These are phyloP conservation scores for Heterotis niloticus DNA, from an alignment of 2,113 vertebrate genomes.

Conservation along the genomic window DNA sequence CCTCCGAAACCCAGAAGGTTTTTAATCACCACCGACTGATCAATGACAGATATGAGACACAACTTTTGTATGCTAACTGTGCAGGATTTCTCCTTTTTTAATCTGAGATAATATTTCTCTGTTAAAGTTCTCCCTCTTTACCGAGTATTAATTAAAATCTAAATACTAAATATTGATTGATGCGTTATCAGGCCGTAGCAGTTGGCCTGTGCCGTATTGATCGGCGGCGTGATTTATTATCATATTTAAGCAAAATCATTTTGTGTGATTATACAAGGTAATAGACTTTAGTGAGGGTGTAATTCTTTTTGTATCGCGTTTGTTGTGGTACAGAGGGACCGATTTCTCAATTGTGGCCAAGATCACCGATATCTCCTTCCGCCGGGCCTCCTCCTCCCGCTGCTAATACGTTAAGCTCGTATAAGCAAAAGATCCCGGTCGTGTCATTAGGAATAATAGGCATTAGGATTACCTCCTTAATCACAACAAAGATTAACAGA, in stretches of 20 bases:
- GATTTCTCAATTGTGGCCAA: conserved; percentile 75
- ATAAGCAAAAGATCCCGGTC: conserved; percentile 65
- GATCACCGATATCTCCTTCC: conserved; percentile 77
- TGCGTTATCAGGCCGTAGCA: conserved; percentile 96
- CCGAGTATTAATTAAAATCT: conserved; percentile 99
- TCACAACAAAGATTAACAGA: conserved; percentile 95
- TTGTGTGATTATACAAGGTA: conserved; percentile 95
- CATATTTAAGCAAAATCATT: conserved; percentile 99
- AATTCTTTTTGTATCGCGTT: conserved; percentile 85
- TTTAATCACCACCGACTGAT: conserved; percentile 88
- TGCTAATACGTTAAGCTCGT: conserved; percentile 72
- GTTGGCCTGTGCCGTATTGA: conserved; percentile 86
- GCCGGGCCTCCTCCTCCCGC: conserved; percentile 47
- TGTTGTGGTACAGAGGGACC: conserved; percentile 73
- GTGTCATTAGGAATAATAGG: conserved; percentile 90
- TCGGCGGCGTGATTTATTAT: conserved; percentile 98
- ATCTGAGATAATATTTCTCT: conserved; percentile 96
- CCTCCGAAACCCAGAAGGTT: conserved; percentile 70
- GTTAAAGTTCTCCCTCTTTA: conserved; percentile 75
- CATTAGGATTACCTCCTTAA: conserved; percentile 89
- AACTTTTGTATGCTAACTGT: conserved; percentile 76
- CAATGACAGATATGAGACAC: conserved; percentile 88
- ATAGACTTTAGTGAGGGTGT: conserved; percentile 88
- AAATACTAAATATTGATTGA: conserved; percentile 99
- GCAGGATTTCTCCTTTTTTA: conserved; percentile 60